phyloP scores from a whole-genome alignment of 2,797 vertebrate species.

The Gymnothorax reevesii region DNA sequence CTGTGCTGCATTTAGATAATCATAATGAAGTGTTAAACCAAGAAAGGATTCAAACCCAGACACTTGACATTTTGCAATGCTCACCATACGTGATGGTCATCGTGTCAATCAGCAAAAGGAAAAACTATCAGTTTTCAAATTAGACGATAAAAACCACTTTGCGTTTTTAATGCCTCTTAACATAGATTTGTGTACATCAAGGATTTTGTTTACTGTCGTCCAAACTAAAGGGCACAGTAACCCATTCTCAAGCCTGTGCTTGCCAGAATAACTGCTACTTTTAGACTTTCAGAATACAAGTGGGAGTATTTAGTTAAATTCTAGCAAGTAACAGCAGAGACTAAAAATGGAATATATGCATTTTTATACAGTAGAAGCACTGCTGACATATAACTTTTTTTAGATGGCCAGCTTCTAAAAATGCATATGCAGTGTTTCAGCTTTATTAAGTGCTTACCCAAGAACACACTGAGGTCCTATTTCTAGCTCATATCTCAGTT shows the following conservation, averaged over 20 bases:
- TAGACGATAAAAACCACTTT: too few relatives aligned
- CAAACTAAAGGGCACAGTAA: background rate
- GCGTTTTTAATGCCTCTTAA: too few relatives aligned
- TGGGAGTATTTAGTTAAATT: background rate
- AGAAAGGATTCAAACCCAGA: too few relatives aligned
- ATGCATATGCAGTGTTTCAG: background rate
- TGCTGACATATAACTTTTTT: background rate
- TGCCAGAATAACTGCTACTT: background rate
- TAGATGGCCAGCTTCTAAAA: background rate
- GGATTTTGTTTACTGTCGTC: background rate
- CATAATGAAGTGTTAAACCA: too few relatives aligned
- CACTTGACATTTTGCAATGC: too few relatives aligned
- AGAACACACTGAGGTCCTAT: background rate
- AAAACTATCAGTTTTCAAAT: too few relatives aligned
- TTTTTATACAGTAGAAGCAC: background rate
- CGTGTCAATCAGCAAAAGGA: too few relatives aligned
- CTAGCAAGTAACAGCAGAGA: background rate
- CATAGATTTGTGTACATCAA: background rate
- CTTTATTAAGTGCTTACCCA: background rate
- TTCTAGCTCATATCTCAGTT: background rate
- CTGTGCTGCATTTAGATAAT: too few relatives aligned
- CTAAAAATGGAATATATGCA: background rate
- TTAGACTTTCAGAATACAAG: background rate
- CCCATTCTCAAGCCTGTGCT: background rate
- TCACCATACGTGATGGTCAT: too few relatives aligned